Percentiles rank a stretch among this genome's conserved stretches.
phyloP scores from a whole-genome alignment of 1,140 invertebrate species.

The Watersipora subatra region DNA sequence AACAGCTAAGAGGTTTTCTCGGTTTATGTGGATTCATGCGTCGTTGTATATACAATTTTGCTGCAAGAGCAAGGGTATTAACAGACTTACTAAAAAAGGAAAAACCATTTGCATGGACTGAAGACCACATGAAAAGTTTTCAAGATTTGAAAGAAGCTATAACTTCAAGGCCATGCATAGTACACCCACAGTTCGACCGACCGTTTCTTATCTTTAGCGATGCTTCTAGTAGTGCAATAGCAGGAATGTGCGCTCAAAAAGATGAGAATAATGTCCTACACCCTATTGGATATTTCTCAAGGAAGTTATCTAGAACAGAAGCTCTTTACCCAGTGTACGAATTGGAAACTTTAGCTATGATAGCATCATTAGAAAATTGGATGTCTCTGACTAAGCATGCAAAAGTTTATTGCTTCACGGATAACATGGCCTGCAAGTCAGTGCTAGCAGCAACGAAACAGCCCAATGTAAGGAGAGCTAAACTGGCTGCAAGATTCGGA shows the following conservation, averaged over 20 bases:
- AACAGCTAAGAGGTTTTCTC: constrained; percentile 27
- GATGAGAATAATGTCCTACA: not conserved
- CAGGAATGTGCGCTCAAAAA: not conserved
- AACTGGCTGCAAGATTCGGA: not conserved
- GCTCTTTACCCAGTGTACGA: not conserved
- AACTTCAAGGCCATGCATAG: not conserved
- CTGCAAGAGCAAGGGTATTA: not conserved
- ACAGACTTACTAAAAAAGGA: not conserved
- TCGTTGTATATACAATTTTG: constrained; percentile 22
- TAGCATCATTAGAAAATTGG: not conserved
- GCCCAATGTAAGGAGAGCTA: not conserved
- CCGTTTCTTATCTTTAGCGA: not conserved
- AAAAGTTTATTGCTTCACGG: not conserved
- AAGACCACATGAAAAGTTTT: not conserved
- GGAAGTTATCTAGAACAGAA: not conserved
- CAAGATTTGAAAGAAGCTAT: not conserved
- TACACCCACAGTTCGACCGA: not conserved
- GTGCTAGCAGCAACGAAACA: not conserved
- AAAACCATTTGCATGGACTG: not conserved
- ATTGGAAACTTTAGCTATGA: not conserved
- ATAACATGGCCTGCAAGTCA: not conserved
- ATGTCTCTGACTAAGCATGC: not conserved
- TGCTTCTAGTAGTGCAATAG: not conserved
- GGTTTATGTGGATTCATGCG: constrained; percentile 17
- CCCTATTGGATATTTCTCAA: not conserved